Evolutionary conservation across 2,888 invertebrate genomes (phyloP).

Genomic region (Phortica magna): DNA sequence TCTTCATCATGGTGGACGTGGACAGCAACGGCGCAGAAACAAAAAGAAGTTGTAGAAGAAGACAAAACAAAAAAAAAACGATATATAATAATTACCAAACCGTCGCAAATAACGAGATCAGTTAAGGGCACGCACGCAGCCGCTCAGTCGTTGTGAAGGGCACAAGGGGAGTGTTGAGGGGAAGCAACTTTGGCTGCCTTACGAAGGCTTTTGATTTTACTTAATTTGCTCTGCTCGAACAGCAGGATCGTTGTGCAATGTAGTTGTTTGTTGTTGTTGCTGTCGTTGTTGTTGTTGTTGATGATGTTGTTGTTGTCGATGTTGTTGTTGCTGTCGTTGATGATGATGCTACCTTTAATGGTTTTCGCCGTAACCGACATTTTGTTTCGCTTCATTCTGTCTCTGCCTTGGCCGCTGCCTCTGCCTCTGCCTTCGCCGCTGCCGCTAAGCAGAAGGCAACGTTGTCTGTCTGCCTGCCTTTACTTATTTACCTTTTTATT

Average conservation of each 20-base stretch:
- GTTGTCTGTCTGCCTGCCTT: too few species aligned
- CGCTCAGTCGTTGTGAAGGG: not conserved
- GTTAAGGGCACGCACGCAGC: slow-evolving; percentile 12
- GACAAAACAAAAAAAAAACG: slow-evolving; percentile 29
- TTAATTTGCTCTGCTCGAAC: slow-evolving; percentile 26
- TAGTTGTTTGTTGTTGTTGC: slow-evolving; percentile 4
- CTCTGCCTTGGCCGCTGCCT: not conserved
- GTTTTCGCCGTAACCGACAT: slow-evolving; percentile 75
- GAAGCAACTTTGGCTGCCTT: not conserved
- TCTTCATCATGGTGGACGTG: slow-evolving; percentile 71
- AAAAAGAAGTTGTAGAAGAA: not conserved
- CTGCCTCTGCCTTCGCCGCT: slow-evolving; percentile 29
- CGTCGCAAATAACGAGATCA: slow-evolving; percentile 58
- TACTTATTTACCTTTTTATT: too few species aligned
- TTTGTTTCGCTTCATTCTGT: slow-evolving; percentile 62
- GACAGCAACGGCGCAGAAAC: slow-evolving; percentile 42
- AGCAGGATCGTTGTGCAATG: not conserved
- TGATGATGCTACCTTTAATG: slow-evolving; percentile 62
- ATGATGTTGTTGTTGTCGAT: slow-evolving; percentile 12
- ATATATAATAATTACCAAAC: slow-evolving; percentile 67
- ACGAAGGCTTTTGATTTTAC: not conserved
- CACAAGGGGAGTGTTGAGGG: not conserved
- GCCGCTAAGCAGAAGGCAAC: too few species aligned
- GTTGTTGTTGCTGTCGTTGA: slow-evolving; percentile 33
- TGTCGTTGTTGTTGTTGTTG: slow-evolving; percentile 39